Evolutionary conservation across 1,140 invertebrate genomes (phyloP).

Genomic region (Caligus rogercresseyi): DNA sequence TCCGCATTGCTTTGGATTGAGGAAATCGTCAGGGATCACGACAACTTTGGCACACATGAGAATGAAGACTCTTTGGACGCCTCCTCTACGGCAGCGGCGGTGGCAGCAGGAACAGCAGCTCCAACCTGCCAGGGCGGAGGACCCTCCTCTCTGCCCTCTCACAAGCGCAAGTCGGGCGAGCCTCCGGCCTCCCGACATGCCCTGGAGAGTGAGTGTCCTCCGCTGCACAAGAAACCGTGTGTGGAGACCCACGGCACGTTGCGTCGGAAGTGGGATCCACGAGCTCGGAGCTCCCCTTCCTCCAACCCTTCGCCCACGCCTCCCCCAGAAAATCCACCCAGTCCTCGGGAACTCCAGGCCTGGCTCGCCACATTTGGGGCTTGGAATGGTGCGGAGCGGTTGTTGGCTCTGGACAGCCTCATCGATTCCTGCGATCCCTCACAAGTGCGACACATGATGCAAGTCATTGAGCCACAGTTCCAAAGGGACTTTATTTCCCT

Average conservation of each 20-base stretch:
- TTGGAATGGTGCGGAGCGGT: constrained; percentile 47
- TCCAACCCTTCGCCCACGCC: neutral
- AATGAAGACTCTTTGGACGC: constrained; percentile 19
- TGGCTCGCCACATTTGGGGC: constrained; percentile 47
- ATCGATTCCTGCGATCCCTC: constrained; percentile 73
- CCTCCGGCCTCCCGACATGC: neutral
- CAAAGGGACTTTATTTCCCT: constrained; percentile 93
- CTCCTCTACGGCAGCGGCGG: neutral
- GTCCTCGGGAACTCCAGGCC: constrained; percentile 48
- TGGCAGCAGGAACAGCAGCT: neutral
- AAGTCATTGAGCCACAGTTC: constrained; percentile 87
- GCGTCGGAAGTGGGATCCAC: neutral
- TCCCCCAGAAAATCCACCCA: neutral
- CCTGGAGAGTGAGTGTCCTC: neutral
- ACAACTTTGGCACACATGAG: constrained; percentile 17
- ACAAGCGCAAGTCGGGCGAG: neutral
- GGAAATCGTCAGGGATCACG: constrained; percentile 15
- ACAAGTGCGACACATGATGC: constrained; percentile 67
- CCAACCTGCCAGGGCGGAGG: neutral
- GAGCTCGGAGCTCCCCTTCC: neutral
- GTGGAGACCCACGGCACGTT: neutral
- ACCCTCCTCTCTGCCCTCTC: neutral
- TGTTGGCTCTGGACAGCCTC: constrained; percentile 70
- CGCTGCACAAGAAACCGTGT: neutral
- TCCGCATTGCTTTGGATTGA: constrained; percentile 4